Base-by-base conservation (phyloP, 1,140 invertebrate genomes). In the Sitobion miscanthi region DNA sequence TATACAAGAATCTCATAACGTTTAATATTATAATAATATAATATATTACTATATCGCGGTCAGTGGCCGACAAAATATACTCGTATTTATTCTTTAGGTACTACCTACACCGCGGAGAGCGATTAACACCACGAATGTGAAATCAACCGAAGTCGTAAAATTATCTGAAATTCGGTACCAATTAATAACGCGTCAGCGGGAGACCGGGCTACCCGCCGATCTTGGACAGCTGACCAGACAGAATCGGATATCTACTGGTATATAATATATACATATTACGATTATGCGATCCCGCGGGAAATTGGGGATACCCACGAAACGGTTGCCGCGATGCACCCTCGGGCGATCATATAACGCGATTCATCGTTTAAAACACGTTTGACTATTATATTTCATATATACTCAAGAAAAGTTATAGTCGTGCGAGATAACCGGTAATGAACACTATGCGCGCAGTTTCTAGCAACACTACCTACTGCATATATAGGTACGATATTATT, bases 281-380 rank as follows among this genome's bases (percentile, higher is more conserved):
- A 47, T 86, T 86, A 25, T 23, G 25, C 30, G 47, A 49, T 47
- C 25, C 11, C 85, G 45, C 25, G 85, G 42, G 42, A 85, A 85
- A 87, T 14, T 45, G 42, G 42, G 5, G 17, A 17, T 87, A 87
- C 25, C 25, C 45, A 45, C 85, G 11, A 87, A 52, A 49, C 47
- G 38, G 86, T 35, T 14, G 45, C 25, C 30, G 7, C 69, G n/a
- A 23, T 25, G 11, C 25, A 17, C 45, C 45, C 30, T 45, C 30
- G 49, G 49, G 17, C n/a, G 49, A 35, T 89, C 49, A 47, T 54
- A 89, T 77, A n/a, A 77, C 62, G 35, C n/a, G 87, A 54, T 54
- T 54, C 20, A 38, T 89, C 49, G 49, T 89, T 89, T 89, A 52
- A 89, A 89, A 89, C 49, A 89, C 87, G 87, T 54, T 89, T 89